Conservation (phyloP, 2,113 vertebrate genomes). For the Gopherus flavomarginatus region DNA sequence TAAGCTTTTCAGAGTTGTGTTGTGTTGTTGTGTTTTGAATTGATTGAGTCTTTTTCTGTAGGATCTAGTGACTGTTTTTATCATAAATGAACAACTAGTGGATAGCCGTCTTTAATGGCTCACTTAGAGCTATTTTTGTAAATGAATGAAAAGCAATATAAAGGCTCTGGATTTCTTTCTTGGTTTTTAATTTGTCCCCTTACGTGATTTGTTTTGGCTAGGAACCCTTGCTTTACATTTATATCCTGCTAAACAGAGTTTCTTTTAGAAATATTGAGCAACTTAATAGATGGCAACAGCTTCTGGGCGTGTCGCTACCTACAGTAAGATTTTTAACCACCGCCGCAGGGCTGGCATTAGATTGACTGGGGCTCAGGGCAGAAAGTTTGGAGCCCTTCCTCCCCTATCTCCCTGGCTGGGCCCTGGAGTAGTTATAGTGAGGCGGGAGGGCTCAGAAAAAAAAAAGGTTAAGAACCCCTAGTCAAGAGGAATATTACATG, state of each 20-base stretch:
- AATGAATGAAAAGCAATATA: not conserved
- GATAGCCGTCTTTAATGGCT: not conserved
- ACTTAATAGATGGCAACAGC: not conserved
- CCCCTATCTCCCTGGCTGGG: too few species aligned
- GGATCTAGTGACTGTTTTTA: not conserved
- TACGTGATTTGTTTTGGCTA: not conserved
- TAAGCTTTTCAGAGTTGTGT: not conserved
- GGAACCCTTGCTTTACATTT: fast-evolving
- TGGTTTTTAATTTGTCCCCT: not conserved
- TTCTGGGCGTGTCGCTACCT: not conserved
- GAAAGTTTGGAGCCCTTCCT: too few species aligned
- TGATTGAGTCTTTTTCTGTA: not conserved
- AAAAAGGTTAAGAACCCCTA: too few species aligned
- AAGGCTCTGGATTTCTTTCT: not conserved
- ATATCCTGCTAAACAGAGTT: not conserved
- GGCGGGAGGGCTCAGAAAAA: too few species aligned
- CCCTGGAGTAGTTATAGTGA: too few species aligned
- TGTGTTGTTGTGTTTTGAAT: not conserved
- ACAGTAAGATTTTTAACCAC: not conserved
- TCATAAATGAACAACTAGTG: not conserved
- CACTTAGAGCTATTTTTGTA: not conserved
- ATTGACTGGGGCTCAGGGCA: too few species aligned
- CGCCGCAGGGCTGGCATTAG: not conserved
- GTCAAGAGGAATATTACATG: too few species aligned
- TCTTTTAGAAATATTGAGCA: not conserved